Base-by-base conservation (phyloP, 2,888 invertebrate genomes). In the Drosophila basisetae region DNA sequence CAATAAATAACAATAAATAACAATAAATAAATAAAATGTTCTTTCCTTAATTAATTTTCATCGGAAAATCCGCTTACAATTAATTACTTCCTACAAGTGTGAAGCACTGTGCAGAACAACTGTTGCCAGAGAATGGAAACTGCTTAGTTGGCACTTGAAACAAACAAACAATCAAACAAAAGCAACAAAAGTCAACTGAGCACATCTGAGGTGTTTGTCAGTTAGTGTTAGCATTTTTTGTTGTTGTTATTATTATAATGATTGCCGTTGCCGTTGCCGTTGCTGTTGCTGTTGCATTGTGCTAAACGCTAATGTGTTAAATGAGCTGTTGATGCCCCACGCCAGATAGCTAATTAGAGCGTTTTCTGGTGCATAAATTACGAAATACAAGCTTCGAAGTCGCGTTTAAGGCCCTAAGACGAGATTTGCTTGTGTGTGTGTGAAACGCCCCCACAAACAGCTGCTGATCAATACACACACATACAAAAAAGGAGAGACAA, bases 281-380 rank as follows among this genome's bases (percentile, higher is more conserved):
- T 31, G 67, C 53, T 73, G 65, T 33, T 53, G 49, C 22, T 43
- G 68, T 41, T 71, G 75, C 65, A 59, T 65, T 73, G 66, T 72
- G 68, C 53, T 64, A 71, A 82, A 85, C 70, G 67, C 65, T 88
- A 84, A 84, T 83, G 83, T 76, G 84, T 80, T 88, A 85, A 90
- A 90, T 86, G 90, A 86, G 84, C 90, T 81, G 85, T 73, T 83
- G 86, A 80, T 83, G 78, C 65, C 49, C 71, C 68, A 43, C 68
- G 64, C 31, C 72, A 72, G 78, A 72, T 77, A 75, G 67, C 79
- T 83, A 90, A 86, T 90, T 86, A 84, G 87, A 81, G 82, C 89
- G 73, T 55, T 75, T 84, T 71, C 64, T 73, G 81, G 39, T 73
- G 90, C 84, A 76, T 86, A 83, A 89, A 86, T 89, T 83, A 83